A percentile compares a stretch with the other conserved stretches of the same genome.
These are phyloP conservation scores for Fopius arisanus DNA, from an alignment of 1,140 invertebrate genomes.

Conservation along the genomic window DNA sequence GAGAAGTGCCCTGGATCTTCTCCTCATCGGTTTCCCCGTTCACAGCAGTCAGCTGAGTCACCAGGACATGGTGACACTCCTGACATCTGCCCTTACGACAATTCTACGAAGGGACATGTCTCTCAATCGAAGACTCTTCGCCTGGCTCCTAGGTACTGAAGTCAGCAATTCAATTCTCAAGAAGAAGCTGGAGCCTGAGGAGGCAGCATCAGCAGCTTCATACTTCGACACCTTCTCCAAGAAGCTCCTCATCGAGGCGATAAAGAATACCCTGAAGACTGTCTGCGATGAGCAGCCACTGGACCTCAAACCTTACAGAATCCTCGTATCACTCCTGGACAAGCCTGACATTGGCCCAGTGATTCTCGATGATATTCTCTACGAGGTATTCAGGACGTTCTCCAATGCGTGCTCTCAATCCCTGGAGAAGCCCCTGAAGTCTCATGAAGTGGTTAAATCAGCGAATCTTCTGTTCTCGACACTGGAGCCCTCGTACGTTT, in stretches of 20 bases:
- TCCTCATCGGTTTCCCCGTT: constrained; percentile 86
- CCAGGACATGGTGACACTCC: constrained; percentile 78
- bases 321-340: constrained; percentile 87
- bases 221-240: constrained; percentile 83
- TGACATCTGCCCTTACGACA: constrained; percentile 83
- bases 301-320: constrained; percentile 83
- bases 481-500: constrained; percentile 86
- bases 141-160: constrained; percentile 83
- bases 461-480: constrained; percentile 87
- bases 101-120: constrained; percentile 92
- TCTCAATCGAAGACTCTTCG: constrained; percentile 84
- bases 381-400: constrained; percentile 80
- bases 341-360: constrained; percentile 87
- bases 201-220: constrained; percentile 55
- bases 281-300: constrained; percentile 68
- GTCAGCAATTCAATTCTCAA: constrained; percentile 69
- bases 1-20: constrained; percentile 84
- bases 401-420: constrained; percentile 61
- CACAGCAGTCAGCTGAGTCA: constrained; percentile 80
- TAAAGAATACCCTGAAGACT: constrained; percentile 70
- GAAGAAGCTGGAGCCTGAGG: constrained; percentile 52
- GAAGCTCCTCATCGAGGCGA: constrained; percentile 71
- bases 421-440: constrained; percentile 47
- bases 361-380: constrained; percentile 85
- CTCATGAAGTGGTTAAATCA: constrained; percentile 78